Conservation (phyloP, 1,140 invertebrate species). For the Phocides pigmalion region DNA sequence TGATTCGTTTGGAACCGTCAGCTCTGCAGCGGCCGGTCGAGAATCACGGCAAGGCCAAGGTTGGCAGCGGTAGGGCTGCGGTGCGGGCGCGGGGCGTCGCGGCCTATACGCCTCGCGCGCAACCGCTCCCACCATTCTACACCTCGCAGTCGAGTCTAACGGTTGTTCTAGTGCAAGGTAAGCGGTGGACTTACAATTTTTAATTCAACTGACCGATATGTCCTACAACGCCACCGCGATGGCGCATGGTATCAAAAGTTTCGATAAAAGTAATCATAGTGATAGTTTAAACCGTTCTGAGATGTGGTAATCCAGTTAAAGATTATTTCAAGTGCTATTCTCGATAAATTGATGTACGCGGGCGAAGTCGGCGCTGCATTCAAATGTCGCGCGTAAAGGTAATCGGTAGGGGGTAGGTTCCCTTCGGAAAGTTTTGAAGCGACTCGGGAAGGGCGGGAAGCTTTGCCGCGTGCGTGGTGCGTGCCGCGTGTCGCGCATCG, state of each 20-base stretch:
- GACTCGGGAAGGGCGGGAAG: conserved; percentile 78
- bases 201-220: conserved; percentile 46
- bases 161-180: conserved; percentile 81
- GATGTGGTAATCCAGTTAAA: conserved; percentile 54
- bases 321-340: conserved; percentile 70
- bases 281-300: conserved; percentile 66
- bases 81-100: conserved; percentile 65
- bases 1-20: conserved; percentile 27
- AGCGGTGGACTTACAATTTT: conserved; percentile 67
- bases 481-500: conserved; percentile 76
- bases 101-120: conserved; percentile 76
- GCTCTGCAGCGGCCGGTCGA: conserved; percentile 56
- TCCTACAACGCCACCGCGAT: conserved; percentile 42
- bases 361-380: conserved; percentile 58
- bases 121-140: conserved; percentile 79
- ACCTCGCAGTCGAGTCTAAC: conserved; percentile 81
- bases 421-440: conserved; percentile 79
- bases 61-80: conserved; percentile 68
- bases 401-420: conserved; percentile 69
- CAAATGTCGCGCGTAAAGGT: conserved; percentile 63
- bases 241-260: conserved; percentile 50
- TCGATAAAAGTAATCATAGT: conserved; percentile 53
- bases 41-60: conserved; percentile 76
- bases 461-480: conserved; percentile 70
- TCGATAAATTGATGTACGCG: conserved; percentile 56